Conservation (phyloP, 2,888 invertebrate genomes). For the Cataglyphis cursor region DNA sequence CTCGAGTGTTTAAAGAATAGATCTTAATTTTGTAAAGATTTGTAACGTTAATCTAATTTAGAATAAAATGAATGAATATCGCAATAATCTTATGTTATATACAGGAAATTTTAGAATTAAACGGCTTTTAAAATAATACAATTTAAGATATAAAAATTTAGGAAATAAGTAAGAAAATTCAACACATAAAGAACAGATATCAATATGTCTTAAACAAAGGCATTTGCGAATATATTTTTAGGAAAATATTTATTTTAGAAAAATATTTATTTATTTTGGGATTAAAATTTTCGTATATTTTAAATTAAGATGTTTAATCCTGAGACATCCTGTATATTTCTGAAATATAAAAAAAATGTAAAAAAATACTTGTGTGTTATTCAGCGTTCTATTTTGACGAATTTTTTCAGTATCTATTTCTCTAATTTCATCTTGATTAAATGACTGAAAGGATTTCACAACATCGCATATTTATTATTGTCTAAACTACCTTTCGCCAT, state of each 20-base stretch:
- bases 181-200: not conserved
- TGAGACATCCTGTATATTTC: not conserved
- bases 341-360: constrained; percentile 8
- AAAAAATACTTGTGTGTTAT: not conserved
- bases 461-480: not conserved
- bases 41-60: not conserved
- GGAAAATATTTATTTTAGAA: not conserved
- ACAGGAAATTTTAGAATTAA: not conserved
- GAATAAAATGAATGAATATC: not conserved
- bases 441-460: not conserved
- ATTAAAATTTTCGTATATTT: not conserved
- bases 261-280: not conserved
- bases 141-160: not conserved
- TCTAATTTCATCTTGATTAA: not conserved
- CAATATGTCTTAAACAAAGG: not conserved
- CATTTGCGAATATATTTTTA: not conserved
- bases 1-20: not conserved
- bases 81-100: not conserved
- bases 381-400: not conserved
- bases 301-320: not conserved
- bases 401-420: not conserved
- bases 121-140: not conserved
- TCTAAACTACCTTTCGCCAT: not conserved
- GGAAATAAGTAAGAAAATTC: not conserved
- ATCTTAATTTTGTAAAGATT: not conserved